These are phyloP conservation scores for Zenarchopterus dispar DNA, from an alignment of 2,797 vertebrate genomes.

Conservation along the genomic window DNA sequence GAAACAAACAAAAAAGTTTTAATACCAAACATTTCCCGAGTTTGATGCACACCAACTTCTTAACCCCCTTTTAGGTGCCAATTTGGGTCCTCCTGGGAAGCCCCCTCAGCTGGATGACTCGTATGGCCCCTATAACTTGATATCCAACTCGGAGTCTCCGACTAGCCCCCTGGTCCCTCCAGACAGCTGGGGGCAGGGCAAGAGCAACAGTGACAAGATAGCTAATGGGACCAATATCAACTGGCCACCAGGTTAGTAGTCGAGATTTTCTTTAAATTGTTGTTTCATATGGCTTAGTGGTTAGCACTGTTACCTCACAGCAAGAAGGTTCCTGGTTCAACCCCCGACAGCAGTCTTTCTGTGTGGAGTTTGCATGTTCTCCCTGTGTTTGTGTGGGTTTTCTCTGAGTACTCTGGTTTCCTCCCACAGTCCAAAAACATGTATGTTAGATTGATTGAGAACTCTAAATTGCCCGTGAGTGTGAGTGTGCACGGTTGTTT, in stretches of 20 bases:
- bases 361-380: no score
- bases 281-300: no score
- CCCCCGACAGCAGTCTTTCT: no score
- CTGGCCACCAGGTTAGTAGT: slow-evolving; percentile 93
- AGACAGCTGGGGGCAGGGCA: slow-evolving; percentile 97
- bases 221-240: slow-evolving; percentile 96
- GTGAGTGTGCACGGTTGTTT: no score
- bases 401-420: no score
- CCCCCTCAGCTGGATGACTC: slow-evolving; percentile 92
- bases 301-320: no score
- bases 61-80: slow-evolving; percentile 78
- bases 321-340: no score
- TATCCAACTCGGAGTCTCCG: slow-evolving; percentile 92
- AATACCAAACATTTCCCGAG: not conserved
- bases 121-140: slow-evolving; percentile 92
- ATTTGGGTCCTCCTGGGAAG: slow-evolving; percentile 91
- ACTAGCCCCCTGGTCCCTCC: slow-evolving; percentile 91
- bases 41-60: not conserved
- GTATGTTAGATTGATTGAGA: no score
- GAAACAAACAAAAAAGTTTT: not conserved
- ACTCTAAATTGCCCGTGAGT: no score
- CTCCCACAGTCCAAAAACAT: no score
- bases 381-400: no score
- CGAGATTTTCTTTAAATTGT: not conserved
- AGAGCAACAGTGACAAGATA: slow-evolving; percentile 94